Evolutionary conservation across 2,888 invertebrate genomes (phyloP), one percentile per base, ranked within the genome.

Genomic region (Lymantria monacha): DNA sequence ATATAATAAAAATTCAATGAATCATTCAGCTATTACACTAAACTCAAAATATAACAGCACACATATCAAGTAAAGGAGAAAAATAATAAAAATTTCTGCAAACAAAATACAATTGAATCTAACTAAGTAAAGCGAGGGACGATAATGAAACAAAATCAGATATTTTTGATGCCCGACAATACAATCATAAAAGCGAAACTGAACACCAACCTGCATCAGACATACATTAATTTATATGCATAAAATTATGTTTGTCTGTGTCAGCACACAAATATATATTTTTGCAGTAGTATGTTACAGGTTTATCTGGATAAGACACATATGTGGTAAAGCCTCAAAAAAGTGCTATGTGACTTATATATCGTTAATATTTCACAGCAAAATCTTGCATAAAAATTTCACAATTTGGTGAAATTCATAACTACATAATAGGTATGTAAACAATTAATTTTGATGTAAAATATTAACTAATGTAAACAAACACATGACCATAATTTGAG

Each of bases 241-340:
- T 38, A 47, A 15, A 42, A 30, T 47, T 48, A 51, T 60, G 45
- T 30, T 14, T 43, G 41, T 44, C 42, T 51, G 53, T 13, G 53
- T 46, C 46, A 57, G 50, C 48, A 43, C 37, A 43, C 40, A 55
- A 49, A 53, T 43, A 40, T 36, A 55, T 51, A 46, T 52, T 42
- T 55, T 55, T 30, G 47, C 44, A 57, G 45, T 57, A 46, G 42
- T 43, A 57, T 61, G 53, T 49, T 51, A 62, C 59, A 55, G 55
- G 51, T 11, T 50, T 30, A 11, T 45, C 30, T 40, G 47, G 42
- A 12, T 55, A 42, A 47, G 49, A 43, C 53, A 50, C 46, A 12
- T 13, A n/a, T 43, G 44, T 46, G 59, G 51, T 15, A 46, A 30
- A 37, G 42, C 52, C 42, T 48, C 1, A 44, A 51, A 53, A 37